Evolutionary conservation across 2,797 vertebrate species (phyloP), one percentile per base, ranked within the genome.

Genomic region (Halcyon badia): DNA sequence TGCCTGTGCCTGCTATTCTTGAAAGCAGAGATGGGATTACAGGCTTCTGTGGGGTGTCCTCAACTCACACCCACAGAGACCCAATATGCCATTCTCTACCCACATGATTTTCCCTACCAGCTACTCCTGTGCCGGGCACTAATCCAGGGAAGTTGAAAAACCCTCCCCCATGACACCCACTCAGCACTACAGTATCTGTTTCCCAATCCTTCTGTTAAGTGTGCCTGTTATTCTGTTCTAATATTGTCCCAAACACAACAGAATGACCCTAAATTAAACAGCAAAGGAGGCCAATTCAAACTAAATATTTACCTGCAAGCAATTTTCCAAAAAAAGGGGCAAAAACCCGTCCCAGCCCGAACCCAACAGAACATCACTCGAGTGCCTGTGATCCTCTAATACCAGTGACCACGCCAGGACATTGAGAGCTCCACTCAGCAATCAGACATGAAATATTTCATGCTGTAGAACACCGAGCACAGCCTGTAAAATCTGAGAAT

Each of bases 141-240:
- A 42, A 70, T 84, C 92, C 92, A 96, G 78, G 35, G 90, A 89
- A 89, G 81, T 64, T 70, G 44, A 90, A 91, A 78, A 91, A n/a
- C 42, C 51, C 66, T 90, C 89, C 76, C 65, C 78, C 66, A 25
- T 3, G 52, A 94, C 87, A 88, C 89, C 91, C 87, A 91, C 89
- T 86, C 87, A 52, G 91, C 61, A 49, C 68, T 33, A 75, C 78
- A 78, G 84, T 90, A 88, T 92, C 92, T 96, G 73, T 79, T 96
- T 93, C 94, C 87, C 89, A 87, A 6, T 51, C 72, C 71, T 84
- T 44, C 81, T 83, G 85, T 69, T 76, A 95, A 84, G 62, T 7
- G 35, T 75, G 85, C 80, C 86, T 84, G 88, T 83, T 92, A 69
- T 58, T 92, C 61, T 65, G 60, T 78, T 88, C 79, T 83, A 91